These are phyloP conservation scores for Pandion haliaetus DNA, from an alignment of 2,113 vertebrate species.

Conservation along the genomic window DNA sequence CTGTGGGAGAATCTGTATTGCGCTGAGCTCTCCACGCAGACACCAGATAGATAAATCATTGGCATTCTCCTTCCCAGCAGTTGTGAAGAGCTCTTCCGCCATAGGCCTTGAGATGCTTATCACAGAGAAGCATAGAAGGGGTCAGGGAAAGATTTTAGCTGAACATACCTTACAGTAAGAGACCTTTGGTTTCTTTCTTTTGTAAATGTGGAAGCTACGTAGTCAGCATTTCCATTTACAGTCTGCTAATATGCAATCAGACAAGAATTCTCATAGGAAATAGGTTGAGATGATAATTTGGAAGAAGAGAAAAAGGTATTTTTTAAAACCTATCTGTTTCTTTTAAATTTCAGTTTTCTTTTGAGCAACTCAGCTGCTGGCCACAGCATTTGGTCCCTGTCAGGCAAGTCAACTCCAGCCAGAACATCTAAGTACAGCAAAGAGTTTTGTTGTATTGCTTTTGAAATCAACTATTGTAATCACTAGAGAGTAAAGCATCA, in stretches of 20 bases:
- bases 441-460: not conserved
- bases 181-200: not conserved
- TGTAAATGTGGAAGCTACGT: not conserved
- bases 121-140: not conserved
- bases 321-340: not conserved
- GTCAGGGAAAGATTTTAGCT: not conserved
- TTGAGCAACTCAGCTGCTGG: not conserved
- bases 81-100: not conserved
- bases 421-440: not conserved
- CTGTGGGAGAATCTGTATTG: not conserved
- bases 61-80: not conserved
- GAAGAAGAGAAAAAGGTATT: not conserved
- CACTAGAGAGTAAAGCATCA: not conserved
- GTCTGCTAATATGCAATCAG: not conserved
- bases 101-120: not conserved
- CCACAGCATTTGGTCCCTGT: not conserved
- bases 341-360: not conserved
- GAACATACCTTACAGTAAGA: not conserved
- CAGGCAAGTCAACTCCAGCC: not conserved
- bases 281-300: not conserved
- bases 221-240: not conserved
- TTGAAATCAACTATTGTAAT: not conserved
- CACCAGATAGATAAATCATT: not conserved
- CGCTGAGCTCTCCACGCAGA: not conserved
- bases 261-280: not conserved